Evolutionary conservation across 2,113 vertebrate genomes (phyloP), one percentile per base, ranked within the genome.

Genomic region (Micromys minutus): DNA sequence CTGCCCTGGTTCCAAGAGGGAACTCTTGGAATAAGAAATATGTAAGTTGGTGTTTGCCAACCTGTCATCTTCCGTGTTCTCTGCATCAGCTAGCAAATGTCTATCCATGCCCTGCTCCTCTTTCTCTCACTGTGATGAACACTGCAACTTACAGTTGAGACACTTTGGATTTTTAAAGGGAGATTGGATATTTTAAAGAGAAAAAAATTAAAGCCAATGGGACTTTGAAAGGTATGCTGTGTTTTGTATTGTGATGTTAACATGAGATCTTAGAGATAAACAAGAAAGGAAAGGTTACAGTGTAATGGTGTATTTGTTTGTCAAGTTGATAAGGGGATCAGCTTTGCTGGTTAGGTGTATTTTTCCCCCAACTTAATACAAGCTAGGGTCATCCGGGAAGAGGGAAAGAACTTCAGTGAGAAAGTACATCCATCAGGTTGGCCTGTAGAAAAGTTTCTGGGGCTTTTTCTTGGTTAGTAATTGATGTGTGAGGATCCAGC

Each of bases 51-150:
- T 15, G 42, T 69, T 88, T 45, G 36, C 52, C n/a, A 92, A 47
- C 81, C 50, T 31, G 6, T 65, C 36, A 29, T 71, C 21, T 39
- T 92, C n/a, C 52, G 59, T 6, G 71, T 52, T 95, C 39, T 89
- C 88, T 84, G 79, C 36, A 93, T 71, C 80, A 93, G 63, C 47
- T 74, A 89, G 88, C 71, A 93, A 93, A 93, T 13, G 36, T 50
- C 94, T 10, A 83, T 36, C 76, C 52, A 5, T n/a, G 19, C 3
- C 50, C 77, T 57, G 19, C 34, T 80, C 12, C 55, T 21, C 31
- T 52, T 52, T 55, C 50, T 55, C n/a, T n/a, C 24, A 13, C 31
- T 55, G 77, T 55, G 77, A n/a, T 13, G n/a, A 57, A 24, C 17
- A 11, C 29, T 29, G 31, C 4, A 1, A 31, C 10, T 65, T 65